Base-by-base conservation (phyloP, 2,888 invertebrate species). In the Caenorhabditis drosophilae region DNA sequence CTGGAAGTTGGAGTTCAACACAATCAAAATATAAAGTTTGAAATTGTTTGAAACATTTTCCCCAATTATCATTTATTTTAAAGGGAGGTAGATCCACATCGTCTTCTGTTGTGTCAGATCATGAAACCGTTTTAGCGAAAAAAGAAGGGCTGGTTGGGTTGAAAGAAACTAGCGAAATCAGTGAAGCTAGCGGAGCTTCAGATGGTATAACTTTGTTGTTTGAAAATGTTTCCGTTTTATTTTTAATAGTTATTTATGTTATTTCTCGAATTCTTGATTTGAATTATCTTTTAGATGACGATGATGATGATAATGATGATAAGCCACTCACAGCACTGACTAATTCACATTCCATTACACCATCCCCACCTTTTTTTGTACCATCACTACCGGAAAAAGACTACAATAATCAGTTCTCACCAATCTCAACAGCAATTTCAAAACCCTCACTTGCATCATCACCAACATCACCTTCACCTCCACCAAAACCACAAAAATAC, bases 1-100 rank as follows among this genome's bases (percentile, higher is more conserved):
- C 77, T 16, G 77, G 78, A 36, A 78, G 77, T 25, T 78, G 78
- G 78, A 76, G 77, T 58, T 73, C 73, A 4, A 68, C 70, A 0
- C 60, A 67, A 27, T 70, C 67, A 2, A 45, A 70, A 35, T 68
- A 68, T 41, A 51, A 60, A 42, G 62, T 62, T 7, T n/a, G 51
- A 25, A 45, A n/a, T 22, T 11, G 12, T 25, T 16, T 27, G 12
- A 26, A 34, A 47, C 4, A 11, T 15, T 25, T 31, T 15, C n/a
- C 6, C 4, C 34, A 12, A 23, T 1, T 4, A 6, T 16, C 2
- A n/a, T n/a, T 0, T 4, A 18, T 45, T 36, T 35, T 54, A 18
- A 27, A 63, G 58, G 59, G 47, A 16, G 57, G 55, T 15, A 26
- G 59, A 15, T 66, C 66, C 0, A 60, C 66, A 3, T 42, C 66